Conservation (phyloP, 2,113 vertebrate species). For the Stegostoma tigrinum region DNA sequence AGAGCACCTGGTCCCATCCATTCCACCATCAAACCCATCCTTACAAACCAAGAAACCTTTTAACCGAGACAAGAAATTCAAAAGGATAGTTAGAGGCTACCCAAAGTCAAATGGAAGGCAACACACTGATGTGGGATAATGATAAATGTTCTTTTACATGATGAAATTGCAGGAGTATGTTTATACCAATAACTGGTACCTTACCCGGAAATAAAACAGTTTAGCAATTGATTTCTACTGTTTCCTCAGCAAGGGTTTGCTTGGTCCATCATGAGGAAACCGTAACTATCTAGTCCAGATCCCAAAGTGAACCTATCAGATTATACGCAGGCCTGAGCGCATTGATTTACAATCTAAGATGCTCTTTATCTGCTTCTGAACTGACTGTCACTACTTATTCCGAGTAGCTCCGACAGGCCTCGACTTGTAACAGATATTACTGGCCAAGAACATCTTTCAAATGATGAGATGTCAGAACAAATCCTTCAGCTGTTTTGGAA, state of each 20-base stretch:
- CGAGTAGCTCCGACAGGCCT: background rate
- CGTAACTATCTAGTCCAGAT: background rate
- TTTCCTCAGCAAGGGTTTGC: background rate
- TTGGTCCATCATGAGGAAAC: background rate
- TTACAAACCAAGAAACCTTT: background rate
- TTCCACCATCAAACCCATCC: background rate
- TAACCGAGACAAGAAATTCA: background rate
- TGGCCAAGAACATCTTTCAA: background rate
- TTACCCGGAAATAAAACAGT: background rate
- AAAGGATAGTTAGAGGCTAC: background rate
- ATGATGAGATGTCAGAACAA: background rate
- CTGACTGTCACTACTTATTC: background rate
- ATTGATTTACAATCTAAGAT: background rate
- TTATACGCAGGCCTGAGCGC: background rate
- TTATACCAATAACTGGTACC: background rate
- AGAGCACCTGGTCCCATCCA: background rate
- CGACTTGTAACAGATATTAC: background rate
- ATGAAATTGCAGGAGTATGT: background rate
- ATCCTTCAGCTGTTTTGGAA: background rate
- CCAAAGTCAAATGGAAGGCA: background rate
- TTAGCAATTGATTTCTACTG: background rate
- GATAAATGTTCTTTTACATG: background rate
- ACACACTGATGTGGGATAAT: background rate
- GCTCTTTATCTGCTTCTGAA: background rate
- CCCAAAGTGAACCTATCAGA: background rate